Conservation (phyloP, 2,797 vertebrate species). For the Erithacus rubecula region DNA sequence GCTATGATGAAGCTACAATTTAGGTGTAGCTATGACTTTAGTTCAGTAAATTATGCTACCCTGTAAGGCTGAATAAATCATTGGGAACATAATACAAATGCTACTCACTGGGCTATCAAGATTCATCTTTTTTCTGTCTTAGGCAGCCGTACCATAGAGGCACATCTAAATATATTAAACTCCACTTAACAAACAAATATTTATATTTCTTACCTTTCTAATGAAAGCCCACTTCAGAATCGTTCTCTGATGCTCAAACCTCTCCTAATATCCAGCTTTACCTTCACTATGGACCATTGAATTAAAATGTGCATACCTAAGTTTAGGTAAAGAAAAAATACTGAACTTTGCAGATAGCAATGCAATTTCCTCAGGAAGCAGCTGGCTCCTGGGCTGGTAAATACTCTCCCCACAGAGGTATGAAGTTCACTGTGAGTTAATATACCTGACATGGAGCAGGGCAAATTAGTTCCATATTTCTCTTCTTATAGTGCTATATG, state of each 20-base stretch:
- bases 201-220: background rate
- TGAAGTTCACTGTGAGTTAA: background rate
- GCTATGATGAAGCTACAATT: background rate
- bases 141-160: background rate
- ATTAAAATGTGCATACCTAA: background rate
- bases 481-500: background rate
- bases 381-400: background rate
- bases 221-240: background rate
- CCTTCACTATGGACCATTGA: background rate
- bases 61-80: background rate
- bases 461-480: background rate
- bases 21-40: background rate
- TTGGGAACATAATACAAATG: background rate
- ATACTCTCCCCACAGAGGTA: background rate
- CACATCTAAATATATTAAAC: background rate
- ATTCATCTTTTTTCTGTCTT: background rate
- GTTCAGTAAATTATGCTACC: background rate
- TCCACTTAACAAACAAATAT: background rate
- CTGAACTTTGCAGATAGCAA: background rate
- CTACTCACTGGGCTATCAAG: background rate
- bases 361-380: background rate
- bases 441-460: background rate
- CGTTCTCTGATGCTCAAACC: background rate
- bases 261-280: background rate
- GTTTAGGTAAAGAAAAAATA: background rate